Conservation (phyloP, 2,113 vertebrate species). For the Myanophis thanlyinensis region DNA sequence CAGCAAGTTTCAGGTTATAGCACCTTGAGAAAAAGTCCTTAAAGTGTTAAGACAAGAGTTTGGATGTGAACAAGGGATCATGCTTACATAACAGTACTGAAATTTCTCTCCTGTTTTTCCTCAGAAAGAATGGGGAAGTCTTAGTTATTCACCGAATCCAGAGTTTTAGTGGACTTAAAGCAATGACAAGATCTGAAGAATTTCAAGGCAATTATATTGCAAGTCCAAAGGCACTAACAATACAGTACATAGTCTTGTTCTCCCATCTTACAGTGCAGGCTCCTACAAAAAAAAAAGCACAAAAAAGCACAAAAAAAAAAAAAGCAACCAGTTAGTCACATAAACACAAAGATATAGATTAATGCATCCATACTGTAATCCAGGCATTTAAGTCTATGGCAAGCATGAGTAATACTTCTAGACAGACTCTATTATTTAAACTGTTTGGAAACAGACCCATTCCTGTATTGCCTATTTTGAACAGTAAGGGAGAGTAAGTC, state of each 20-base stretch:
- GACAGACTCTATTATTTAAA: background rate
- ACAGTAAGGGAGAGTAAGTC: background rate
- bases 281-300: conserved; percentile 73
- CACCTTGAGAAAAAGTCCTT: conserved; percentile 68
- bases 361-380: background rate
- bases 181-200: conserved; percentile 10
- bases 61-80: background rate
- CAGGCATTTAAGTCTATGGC: background rate
- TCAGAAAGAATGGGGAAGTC: conserved; percentile 32
- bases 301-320: conserved; percentile 5
- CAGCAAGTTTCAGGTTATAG: conserved; percentile 64
- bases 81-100: conserved; percentile 19
- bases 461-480: background rate
- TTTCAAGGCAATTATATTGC: conserved; percentile 73
- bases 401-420: background rate
- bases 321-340: background rate
- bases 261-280: conserved; percentile 92
- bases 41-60: conserved; percentile 63
- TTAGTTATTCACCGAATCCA: conserved; percentile 47
- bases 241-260: conserved; percentile 94
- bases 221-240: conserved; percentile 88
- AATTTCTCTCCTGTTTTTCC: conserved; percentile 40
- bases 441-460: background rate
- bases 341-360: background rate
- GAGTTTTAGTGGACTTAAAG: conserved; percentile 39